These are phyloP conservation scores for Corythornis vintsioides DNA, from an alignment of 2,113 vertebrate genomes.

Conservation along the genomic window DNA sequence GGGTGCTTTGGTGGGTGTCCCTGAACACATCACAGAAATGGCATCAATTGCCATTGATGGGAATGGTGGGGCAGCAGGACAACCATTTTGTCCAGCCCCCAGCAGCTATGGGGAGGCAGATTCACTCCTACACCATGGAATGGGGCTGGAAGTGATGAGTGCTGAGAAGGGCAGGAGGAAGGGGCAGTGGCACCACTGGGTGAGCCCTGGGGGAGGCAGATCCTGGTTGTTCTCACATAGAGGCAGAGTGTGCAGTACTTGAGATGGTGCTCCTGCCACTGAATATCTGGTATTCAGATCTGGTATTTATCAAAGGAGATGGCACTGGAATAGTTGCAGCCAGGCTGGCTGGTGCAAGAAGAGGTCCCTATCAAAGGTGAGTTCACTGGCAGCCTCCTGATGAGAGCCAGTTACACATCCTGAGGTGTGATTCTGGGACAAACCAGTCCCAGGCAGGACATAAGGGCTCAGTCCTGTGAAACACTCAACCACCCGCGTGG, in stretches of 20 bases:
- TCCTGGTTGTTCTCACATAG: accelerated
- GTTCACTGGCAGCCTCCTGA: neutral
- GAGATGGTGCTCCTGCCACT: neutral
- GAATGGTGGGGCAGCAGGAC: neutral
- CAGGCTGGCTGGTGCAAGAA: neutral
- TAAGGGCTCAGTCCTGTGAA: neutral
- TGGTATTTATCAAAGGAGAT: neutral
- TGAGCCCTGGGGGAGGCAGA: neutral
- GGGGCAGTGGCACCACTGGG: neutral
- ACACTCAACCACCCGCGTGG: accelerated
- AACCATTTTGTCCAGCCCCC: neutral
- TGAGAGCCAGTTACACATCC: neutral
- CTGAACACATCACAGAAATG: neutral
- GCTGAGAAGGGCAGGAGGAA: neutral
- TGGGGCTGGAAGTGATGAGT: neutral
- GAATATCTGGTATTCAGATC: neutral
- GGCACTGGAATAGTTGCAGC: neutral
- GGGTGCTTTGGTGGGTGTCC: neutral
- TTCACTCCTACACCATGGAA: accelerated
- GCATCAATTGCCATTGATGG: neutral
- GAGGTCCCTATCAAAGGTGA: accelerated
- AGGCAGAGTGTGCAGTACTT: accelerated
- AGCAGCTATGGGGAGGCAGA: neutral
- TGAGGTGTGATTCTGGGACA: accelerated
- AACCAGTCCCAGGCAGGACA: too few relatives aligned